phyloP scores from a whole-genome alignment of 2,797 vertebrate genomes.

The Ammospiza maritima region DNA sequence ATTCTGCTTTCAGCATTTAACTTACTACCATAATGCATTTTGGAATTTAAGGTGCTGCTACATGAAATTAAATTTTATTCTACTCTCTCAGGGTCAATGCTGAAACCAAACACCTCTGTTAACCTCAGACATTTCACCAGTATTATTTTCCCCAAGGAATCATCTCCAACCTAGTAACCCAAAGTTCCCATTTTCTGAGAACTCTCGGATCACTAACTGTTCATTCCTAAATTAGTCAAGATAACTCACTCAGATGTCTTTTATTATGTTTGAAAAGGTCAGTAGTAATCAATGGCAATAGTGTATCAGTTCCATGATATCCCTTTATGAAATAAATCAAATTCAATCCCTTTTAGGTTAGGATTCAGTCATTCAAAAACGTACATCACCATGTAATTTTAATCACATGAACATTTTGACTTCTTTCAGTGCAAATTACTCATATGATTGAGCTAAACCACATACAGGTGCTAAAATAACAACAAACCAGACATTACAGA shows the following conservation, averaged over 20 bases:
- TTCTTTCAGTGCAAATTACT: background rate
- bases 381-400: background rate
- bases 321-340: background rate
- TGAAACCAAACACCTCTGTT: background rate
- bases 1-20: background rate
- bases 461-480: background rate
- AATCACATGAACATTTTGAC: background rate
- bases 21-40: background rate
- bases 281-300: background rate
- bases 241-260: constrained; percentile 17
- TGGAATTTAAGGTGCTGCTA: background rate
- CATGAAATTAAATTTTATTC: constrained; percentile 14
- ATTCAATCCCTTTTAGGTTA: background rate
- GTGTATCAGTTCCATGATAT: background rate
- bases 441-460: background rate
- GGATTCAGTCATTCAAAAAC: background rate
- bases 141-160: constrained; percentile 27
- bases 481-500: background rate
- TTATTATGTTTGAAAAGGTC: constrained; percentile 14
- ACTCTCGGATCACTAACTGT: background rate
- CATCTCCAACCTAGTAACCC: background rate
- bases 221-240: constrained; percentile 42
- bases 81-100: background rate
- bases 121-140: background rate
- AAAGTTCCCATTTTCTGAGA: constrained; percentile 10